Base-by-base conservation (phyloP, 1,140 invertebrate genomes). In the Drosophila nigromelanica region DNA sequence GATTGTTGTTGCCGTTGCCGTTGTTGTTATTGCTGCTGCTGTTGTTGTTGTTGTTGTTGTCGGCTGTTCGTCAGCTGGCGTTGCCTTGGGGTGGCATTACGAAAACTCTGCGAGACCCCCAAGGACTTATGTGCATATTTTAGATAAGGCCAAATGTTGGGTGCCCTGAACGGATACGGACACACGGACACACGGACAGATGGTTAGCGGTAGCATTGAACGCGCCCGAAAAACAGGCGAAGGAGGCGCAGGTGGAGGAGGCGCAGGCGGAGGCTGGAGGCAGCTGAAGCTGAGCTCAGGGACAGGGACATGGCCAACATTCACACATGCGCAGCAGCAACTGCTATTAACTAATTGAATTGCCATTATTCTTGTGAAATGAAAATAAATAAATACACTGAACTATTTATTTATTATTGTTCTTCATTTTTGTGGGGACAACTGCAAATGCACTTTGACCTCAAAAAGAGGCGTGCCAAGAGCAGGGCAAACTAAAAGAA, bases 141-240 rank as follows among this genome's bases (percentile, higher is more conserved):
- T 78, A 89, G 83, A 89, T 89, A 89, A 89, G 83, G 83, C 76
- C 85, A 89, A 89, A 83, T 89, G 76, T 72, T 87, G 75, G 71
- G 47, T 71, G 78, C 62, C 59, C 61, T 78, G 80, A 68, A 48
- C 21, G 51, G 33, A 54, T 24, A 4, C 30, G 37, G 43, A 47
- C n/a, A n/a, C n/a, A n/a, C 21, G 12, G 56, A 18, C 30, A 15
- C 4, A 37, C 37, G 39, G 15, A 14, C 24, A 43, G 40, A 35
- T 35, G 33, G 33, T 35, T 15, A 45, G 37, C 42, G 58, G 47
- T 59, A 60, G 59, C 67, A 70, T 71, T 50, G 63, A 61, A 66
- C 37, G 60, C 59, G 43, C 54, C 54, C 60, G 45, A 58, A 66
- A 55, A 69, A 43, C 10, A 40, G 10, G 43, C 37, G 15, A 39